phyloP scores from a whole-genome alignment of 2,113 vertebrate genomes.

The Tympanuchus pallidicinctus region DNA sequence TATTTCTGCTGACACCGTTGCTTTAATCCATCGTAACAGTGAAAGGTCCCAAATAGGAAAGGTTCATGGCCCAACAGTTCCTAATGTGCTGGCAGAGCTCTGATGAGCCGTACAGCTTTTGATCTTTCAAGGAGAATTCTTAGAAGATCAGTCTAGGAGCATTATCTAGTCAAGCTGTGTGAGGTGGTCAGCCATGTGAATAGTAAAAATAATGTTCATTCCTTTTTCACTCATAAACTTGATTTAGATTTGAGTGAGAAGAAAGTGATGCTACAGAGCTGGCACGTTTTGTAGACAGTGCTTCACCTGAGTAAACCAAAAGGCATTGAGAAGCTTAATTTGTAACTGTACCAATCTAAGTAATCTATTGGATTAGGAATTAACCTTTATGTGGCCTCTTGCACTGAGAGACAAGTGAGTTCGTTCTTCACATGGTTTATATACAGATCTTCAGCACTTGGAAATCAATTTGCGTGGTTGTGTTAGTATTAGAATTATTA shows the following conservation, averaged over 20 bases:
- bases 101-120: neutral
- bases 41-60: neutral
- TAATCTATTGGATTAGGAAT: neutral
- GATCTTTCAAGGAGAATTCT: neutral
- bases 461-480: neutral
- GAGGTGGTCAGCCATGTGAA: neutral
- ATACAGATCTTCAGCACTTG: neutral
- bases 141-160: neutral
- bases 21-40: neutral
- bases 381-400: neutral
- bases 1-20: constrained; percentile 1
- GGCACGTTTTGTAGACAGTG: neutral
- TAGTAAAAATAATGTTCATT: neutral
- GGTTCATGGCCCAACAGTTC: neutral
- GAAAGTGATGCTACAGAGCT: neutral
- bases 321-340: neutral
- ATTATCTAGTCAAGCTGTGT: neutral
- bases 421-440: neutral
- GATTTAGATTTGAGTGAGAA: neutral
- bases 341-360: neutral
- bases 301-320: neutral
- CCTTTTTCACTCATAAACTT: neutral
- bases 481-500: neutral
- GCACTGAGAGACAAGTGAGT: neutral
- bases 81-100: neutral